A percentile compares a stretch with the other conserved stretches of the same genome.
phyloP scores from a whole-genome alignment of 1,140 invertebrate genomes.

The Heterodera schachtii region DNA sequence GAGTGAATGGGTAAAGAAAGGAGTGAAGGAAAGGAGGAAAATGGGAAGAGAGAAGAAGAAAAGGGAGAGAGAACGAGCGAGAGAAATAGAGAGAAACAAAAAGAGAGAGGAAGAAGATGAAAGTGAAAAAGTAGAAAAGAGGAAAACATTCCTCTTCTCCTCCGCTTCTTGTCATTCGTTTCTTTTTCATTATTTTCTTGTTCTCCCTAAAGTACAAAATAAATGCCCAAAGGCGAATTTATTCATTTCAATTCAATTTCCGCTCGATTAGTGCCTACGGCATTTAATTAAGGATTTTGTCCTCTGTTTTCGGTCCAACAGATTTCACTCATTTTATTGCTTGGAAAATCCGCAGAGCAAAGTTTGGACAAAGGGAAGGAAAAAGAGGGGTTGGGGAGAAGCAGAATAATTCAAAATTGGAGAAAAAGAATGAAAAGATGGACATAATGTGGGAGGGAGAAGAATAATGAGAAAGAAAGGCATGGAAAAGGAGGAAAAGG shows the following conservation, averaged over 20 bases:
- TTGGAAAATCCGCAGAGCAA: not conserved
- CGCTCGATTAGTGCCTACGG: not conserved
- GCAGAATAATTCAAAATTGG: too few relatives aligned
- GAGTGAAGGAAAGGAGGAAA: not conserved
- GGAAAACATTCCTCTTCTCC: too few relatives aligned
- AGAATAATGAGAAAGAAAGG: too few relatives aligned
- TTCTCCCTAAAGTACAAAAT: too few relatives aligned
- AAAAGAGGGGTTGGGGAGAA: not conserved
- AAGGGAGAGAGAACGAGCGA: too few relatives aligned
- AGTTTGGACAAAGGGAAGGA: not conserved
- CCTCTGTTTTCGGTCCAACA: not conserved
- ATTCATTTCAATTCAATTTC: not conserved
- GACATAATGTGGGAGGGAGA: not conserved
- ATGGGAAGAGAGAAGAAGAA: not conserved
- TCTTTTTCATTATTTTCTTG: not conserved
- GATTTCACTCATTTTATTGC: not conserved
- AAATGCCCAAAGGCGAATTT: not conserved
- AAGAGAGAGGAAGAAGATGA: too few relatives aligned
- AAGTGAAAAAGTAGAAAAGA: too few relatives aligned
- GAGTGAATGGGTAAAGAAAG: not conserved
- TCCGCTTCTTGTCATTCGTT: not conserved
- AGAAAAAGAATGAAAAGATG: not conserved
- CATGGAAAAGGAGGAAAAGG: too few relatives aligned
- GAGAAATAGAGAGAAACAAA: too few relatives aligned
- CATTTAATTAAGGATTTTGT: constrained; percentile 1